These are phyloP conservation scores for Lucilia sericata DNA, from an alignment of 1,140 invertebrate genomes.

Conservation along the genomic window DNA sequence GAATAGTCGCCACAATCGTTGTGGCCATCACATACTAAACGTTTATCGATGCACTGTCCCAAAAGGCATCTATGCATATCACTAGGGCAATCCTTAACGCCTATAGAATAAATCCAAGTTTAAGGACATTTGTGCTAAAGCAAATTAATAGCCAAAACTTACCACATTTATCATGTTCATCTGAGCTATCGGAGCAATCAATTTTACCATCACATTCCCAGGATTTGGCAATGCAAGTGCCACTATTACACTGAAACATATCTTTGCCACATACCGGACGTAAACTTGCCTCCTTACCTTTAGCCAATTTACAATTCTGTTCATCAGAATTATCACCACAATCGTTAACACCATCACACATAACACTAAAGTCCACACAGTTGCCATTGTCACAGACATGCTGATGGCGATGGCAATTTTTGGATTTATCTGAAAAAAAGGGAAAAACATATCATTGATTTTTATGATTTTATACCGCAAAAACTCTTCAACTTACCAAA, in stretches of 20 bases:
- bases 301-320: conserved; percentile 73
- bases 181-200: conserved; percentile 80
- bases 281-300: conserved; percentile 60
- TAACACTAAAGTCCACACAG: conserved; percentile 74
- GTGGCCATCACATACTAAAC: conserved; percentile 69
- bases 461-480: not conserved
- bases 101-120: conserved; percentile 15
- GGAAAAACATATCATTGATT: not conserved
- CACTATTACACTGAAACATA: conserved; percentile 71
- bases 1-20: conserved; percentile 71
- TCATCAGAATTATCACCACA: conserved; percentile 79
- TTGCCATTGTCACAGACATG: conserved; percentile 90
- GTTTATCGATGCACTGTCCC: conserved; percentile 68
- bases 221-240: conserved; percentile 76
- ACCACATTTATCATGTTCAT: conserved; percentile 76
- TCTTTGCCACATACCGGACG: conserved; percentile 48
- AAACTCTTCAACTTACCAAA: conserved; percentile 56
- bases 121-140: no score
- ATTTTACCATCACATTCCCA: conserved; percentile 81
- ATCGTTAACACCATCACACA: conserved; percentile 75
- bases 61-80: conserved; percentile 69
- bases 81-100: conserved; percentile 53
- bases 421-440: conserved; percentile 51
- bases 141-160: conserved; percentile 51
- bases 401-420: conserved; percentile 71